Conservation (phyloP, 1,140 invertebrate genomes). For the Cotesia vestalis region DNA sequence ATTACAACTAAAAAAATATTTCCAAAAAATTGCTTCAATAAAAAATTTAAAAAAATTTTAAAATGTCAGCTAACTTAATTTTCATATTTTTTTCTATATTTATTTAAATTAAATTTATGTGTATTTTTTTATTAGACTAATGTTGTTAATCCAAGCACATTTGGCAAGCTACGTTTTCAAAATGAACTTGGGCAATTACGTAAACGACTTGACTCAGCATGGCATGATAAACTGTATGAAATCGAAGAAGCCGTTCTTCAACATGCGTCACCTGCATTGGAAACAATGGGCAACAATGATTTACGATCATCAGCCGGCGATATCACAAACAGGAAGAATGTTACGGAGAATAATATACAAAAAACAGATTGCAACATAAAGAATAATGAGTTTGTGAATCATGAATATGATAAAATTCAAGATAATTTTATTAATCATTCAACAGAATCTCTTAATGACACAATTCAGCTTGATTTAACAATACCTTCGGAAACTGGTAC, state of each 20-base stretch:
- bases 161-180: conserved; percentile 50
- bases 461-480: conserved; percentile 1
- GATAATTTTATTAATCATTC: background rate
- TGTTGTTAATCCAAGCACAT: conserved; percentile 46
- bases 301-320: background rate
- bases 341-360: background rate
- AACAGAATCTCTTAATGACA: background rate
- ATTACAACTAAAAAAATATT: background rate
- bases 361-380: background rate
- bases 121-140: conserved; percentile 6
- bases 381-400: background rate
- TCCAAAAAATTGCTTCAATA: no score
- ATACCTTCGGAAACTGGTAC: background rate
- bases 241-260: conserved; percentile 41
- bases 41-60: no score
- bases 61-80: no score
- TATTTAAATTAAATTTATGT: conserved; percentile 24
- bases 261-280: background rate
- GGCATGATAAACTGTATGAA: conserved; percentile 50
- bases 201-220: conserved; percentile 44
- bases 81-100: conserved; percentile 1
- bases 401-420: no score
- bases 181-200: conserved; percentile 50
- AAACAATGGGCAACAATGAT: background rate
- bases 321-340: background rate